Conservation (phyloP, 2,888 invertebrate genomes). For the Spodoptera littoralis region DNA sequence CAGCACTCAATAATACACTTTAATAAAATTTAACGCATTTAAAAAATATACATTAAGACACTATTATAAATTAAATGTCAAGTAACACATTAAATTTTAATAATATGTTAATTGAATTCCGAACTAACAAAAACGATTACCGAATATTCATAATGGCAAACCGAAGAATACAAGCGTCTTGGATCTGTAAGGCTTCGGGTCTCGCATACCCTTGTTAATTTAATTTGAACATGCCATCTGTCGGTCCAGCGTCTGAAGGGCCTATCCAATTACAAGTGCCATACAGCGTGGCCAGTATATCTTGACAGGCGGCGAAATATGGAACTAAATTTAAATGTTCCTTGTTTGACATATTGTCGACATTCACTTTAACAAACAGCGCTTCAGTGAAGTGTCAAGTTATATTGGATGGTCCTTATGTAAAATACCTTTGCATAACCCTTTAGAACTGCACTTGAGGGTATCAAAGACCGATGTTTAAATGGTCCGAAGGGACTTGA, state of each 20-base stretch:
- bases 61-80: background rate
- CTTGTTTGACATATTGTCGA: conserved; percentile 33
- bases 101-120: conserved; percentile 4
- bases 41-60: too few species aligned
- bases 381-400: conserved; percentile 6
- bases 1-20: too few species aligned
- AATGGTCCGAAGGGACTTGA: conserved; percentile 40
- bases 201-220: conserved; percentile 80
- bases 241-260: conserved; percentile 69
- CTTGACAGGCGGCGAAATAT: conserved; percentile 44
- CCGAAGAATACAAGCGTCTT: conserved; percentile 66
- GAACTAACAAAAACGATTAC: conserved; percentile 15
- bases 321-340: conserved; percentile 48
- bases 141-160: conserved; percentile 17
- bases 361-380: conserved; percentile 24
- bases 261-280: conserved; percentile 74
- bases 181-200: conserved; percentile 65
- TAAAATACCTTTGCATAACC: conserved; percentile 64
- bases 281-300: conserved; percentile 46
- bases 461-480: conserved; percentile 50
- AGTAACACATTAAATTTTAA: background rate
- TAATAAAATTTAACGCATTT: too few species aligned
- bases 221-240: conserved; percentile 82
- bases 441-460: conserved; percentile 54
- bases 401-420: conserved; percentile 47